Evolutionary conservation across 1,140 invertebrate species (phyloP).

Genomic region (Asbolus verrucosus): DNA sequence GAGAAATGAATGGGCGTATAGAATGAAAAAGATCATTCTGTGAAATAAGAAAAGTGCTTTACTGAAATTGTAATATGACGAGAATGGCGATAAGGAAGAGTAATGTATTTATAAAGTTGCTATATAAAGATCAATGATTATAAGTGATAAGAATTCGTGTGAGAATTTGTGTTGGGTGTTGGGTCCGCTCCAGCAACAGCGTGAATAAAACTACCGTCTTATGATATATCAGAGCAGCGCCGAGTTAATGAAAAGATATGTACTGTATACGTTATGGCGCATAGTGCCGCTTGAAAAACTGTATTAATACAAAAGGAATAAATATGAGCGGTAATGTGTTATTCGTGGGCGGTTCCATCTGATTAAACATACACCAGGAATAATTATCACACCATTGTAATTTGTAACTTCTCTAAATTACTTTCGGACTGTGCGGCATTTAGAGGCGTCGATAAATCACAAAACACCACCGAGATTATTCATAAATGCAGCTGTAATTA

Average conservation of each 20-base stretch:
- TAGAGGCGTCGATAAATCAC: conserved; percentile 49
- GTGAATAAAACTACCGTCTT: conserved; percentile 53
- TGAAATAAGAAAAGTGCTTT: conserved; percentile 20
- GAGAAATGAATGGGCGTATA: too few species aligned
- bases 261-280: conserved; percentile 60
- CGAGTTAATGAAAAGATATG: conserved; percentile 63
- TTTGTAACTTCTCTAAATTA: conserved; percentile 55
- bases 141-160: conserved; percentile 28
- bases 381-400: conserved; percentile 59
- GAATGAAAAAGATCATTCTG: neutral
- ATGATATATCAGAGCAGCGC: conserved; percentile 61
- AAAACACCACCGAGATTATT: conserved; percentile 46
- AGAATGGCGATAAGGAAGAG: conserved; percentile 10
- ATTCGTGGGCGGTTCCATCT: conserved; percentile 58
- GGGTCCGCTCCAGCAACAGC: conserved; percentile 47
- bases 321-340: conserved; percentile 56
- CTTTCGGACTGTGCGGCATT: conserved; percentile 32
- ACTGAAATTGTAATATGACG: conserved; percentile 20
- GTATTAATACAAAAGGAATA: conserved; percentile 60
- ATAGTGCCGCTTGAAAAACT: conserved; percentile 54
- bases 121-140: conserved; percentile 18
- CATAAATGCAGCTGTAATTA: conserved; percentile 51
- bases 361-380: conserved; percentile 56
- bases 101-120: conserved; percentile 7
- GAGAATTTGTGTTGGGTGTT: conserved; percentile 13